Percentiles rank a stretch among this genome's conserved stretches.
Conservation (phyloP, 1,140 invertebrate genomes). For the Heliconius nattereri region DNA sequence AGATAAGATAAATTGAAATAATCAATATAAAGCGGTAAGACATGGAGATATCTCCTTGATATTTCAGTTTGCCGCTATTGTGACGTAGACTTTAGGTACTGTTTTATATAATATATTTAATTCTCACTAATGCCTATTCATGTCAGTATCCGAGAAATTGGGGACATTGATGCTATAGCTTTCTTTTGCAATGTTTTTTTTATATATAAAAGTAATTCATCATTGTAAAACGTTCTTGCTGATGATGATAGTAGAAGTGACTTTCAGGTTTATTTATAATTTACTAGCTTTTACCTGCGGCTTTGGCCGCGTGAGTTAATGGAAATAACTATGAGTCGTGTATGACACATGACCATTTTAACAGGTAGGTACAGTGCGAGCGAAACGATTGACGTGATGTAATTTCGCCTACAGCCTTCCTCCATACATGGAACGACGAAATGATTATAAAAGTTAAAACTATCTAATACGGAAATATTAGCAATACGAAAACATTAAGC, state of each 20-base stretch:
- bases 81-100: constrained; percentile 36
- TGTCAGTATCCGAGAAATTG: background rate
- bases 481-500: no score
- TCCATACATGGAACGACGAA: no score
- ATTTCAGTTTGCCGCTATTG: constrained; percentile 41
- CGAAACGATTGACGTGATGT: no score
- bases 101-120: constrained; percentile 26
- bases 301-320: no score
- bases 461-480: no score
- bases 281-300: no score
- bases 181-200: background rate
- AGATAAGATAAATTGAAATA: background rate
- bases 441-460: no score
- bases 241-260: background rate
- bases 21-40: constrained; percentile 32
- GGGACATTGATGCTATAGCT: background rate
- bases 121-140: constrained; percentile 10
- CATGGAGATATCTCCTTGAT: constrained; percentile 51
- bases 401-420: no score
- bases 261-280: background rate
- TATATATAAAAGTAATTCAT: background rate
- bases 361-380: no score
- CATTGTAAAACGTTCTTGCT: background rate
- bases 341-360: no score
- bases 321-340: no score